Conservation (phyloP, 2,888 invertebrate genomes). For the Spilosoma lubricipeda region DNA sequence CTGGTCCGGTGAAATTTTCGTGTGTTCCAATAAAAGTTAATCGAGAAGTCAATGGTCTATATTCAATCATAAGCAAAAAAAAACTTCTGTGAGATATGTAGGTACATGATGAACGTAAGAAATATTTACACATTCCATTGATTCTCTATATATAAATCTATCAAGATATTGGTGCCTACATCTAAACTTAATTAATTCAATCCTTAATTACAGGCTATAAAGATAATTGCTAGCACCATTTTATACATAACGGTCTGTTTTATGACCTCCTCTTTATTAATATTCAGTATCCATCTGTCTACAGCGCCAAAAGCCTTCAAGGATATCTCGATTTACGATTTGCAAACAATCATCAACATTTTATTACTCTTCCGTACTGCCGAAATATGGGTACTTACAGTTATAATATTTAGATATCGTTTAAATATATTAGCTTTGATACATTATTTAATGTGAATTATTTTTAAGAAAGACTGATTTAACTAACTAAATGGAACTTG, state of each 20-base stretch:
- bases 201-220: constrained; percentile 10
- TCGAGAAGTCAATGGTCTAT: no score
- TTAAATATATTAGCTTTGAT: neutral
- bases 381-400: constrained; percentile 3
- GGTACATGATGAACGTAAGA: neutral
- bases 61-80: no score
- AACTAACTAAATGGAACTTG: neutral
- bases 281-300: constrained; percentile 38
- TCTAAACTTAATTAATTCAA: constrained; percentile 1
- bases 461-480: neutral
- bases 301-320: constrained; percentile 10
- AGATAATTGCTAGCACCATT: constrained; percentile 16
- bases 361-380: constrained; percentile 49
- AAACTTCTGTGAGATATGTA: neutral
- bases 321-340: constrained; percentile 50
- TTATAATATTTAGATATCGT: constrained; percentile 9
- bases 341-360: constrained; percentile 60
- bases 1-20: no score
- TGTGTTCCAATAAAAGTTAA: no score
- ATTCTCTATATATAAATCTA: neutral
- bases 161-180: neutral
- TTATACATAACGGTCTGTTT: constrained; percentile 38
- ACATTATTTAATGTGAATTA: neutral
- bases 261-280: constrained; percentile 50
- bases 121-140: constrained; percentile 30